Conservation (phyloP, 2,797 vertebrate genomes). For the Gambusia yucatana region DNA sequence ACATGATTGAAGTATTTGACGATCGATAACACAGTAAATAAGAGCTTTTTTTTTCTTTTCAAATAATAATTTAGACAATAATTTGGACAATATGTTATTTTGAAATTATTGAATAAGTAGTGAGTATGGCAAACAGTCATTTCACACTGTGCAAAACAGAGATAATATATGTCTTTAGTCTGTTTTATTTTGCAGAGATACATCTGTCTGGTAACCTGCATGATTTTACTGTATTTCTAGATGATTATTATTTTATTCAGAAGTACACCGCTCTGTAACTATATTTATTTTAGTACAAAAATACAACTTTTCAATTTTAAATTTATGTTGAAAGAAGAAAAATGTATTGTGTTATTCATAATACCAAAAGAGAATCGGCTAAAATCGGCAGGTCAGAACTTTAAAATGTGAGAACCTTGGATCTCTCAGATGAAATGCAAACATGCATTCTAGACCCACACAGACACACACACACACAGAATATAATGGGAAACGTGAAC, state of each 20-base stretch:
- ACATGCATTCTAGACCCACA: not conserved
- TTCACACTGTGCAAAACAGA: not conserved
- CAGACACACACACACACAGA: conserved; percentile 19
- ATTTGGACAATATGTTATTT: not conserved
- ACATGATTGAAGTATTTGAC: not conserved
- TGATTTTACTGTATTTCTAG: not conserved
- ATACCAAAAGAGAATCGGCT: not conserved
- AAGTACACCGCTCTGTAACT: not conserved
- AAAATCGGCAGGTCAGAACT: not conserved
- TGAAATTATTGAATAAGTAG: not conserved
- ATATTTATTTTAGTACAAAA: not conserved
- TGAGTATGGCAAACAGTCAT: not conserved
- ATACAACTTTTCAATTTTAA: not conserved
- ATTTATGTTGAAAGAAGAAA: not conserved
- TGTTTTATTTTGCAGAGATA: not conserved
- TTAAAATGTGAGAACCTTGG: not conserved
- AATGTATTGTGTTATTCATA: not conserved
- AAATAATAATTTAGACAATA: not conserved
- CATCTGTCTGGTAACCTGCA: not conserved
- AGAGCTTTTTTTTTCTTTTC: not conserved
- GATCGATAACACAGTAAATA: not conserved
- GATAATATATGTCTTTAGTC: not conserved
- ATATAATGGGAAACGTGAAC: conserved; percentile 91
- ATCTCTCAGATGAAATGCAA: conserved; percentile 2
- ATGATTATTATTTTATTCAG: not conserved